Base-by-base conservation (phyloP, 2,113 vertebrate species). In the Amblyopsis rosae region DNA sequence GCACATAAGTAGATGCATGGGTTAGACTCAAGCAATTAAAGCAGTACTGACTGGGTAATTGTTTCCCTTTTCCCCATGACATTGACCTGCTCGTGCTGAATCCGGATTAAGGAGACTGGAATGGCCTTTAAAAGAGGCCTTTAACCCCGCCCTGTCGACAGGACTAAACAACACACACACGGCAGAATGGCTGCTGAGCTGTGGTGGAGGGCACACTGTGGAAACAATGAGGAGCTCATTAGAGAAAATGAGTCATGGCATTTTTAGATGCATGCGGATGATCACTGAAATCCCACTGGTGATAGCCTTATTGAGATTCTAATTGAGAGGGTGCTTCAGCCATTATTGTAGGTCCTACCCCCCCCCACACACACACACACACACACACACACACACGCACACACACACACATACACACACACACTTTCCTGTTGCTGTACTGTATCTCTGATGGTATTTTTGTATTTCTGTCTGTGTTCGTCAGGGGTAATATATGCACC, bases 381-480 rank as follows among this genome's bases (percentile, higher is more conserved):
- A 56, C 54, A 56, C 54, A 56, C 54, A 57, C 55, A 57, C n/a
- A 9, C 55, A 59, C 57, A 35, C 62, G 32, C 45, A 60, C 65
- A 59, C 59, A 69, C 16, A 33, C 16, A 57, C n/a, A 9, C 55
- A 59, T 32, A 35, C 62, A 57, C 45, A 60, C 65, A 59, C 59
- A 69, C 16, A 33, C 16, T 72, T 70, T 62, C 26, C 26, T 66
- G 1, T 51, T 17, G 70, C 82, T 84, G 64, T 70, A 75, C 81
- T 86, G 86, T 81, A 85, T 88, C 79, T 80, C 41, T 68, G 75
- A 68, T 87, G 82, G 70, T 91, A 88, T 88, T 90, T 88, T 84
- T 82, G 81, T 86, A 86, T 87, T 81, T 85, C 75, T 68, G 74
- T 82, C 76, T 81, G 62, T 81, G 79, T 84, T 90, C 33, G 16